Evolutionary conservation across 2,888 invertebrate species (phyloP), one percentile per base, ranked within the genome.

Genomic region (Agrochola lychnidis): DNA sequence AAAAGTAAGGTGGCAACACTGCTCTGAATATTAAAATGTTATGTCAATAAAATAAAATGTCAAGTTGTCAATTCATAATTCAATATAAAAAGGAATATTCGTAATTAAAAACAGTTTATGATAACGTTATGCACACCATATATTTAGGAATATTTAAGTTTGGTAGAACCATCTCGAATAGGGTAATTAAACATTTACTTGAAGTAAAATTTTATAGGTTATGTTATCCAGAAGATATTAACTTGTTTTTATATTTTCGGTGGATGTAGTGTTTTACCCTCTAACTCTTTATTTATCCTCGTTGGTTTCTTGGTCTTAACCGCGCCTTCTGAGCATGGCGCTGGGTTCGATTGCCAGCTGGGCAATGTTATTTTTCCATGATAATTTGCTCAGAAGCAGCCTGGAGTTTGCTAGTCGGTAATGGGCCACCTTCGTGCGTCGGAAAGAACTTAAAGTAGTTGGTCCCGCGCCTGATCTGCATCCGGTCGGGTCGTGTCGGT

Each of bases 61-160:
- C 53, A 73, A 73, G 40, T 22, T 40, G 22, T 25, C 14, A 51
- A 9, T 5, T 14, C 40, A 0, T 36, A 51, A 22, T 5, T 45
- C 45, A 14, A 14, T 42, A 12, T 30, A n/a, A 9, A n/a, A 12
- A 42, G 5, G 40, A 66, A 19, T 57, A 51, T 51, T 40, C 16
- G 14, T 51, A 45, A 7, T 16, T 19, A 75, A 9, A 57, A 62
- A 51, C 7, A 7, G 25, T 63, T 68, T 56, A 36, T 57, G 53
- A 79, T 25, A 70, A 40, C 84, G 90, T 88, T 68, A 93, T 92
- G 92, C 79, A 82, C 67, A 81, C 73, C 70, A 81, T 81, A 63
- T 88, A 76, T 71, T 74, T 81, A 68, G 79, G 81, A 76, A 59
- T 89, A 69, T 63, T 85, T 14, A 89, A 88, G 48, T 74, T 86